Base-by-base conservation (phyloP, 2,113 vertebrate genomes). In the Corydoras maculifer region DNA sequence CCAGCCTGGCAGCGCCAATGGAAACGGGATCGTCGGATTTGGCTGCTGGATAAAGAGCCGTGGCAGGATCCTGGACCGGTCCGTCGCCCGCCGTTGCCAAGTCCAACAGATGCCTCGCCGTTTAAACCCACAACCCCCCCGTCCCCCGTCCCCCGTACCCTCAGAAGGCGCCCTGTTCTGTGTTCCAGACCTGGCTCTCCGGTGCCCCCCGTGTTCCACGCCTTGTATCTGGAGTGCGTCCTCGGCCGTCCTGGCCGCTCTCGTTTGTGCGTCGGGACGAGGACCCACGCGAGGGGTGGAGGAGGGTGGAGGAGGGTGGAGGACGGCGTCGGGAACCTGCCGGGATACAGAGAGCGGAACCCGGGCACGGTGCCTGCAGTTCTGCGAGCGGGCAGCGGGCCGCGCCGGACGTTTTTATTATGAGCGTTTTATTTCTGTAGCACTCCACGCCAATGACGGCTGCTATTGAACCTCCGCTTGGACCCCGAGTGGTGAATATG, bases 81-180 rank as follows among this genome's bases (percentile, higher is more conserved):
- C 18, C 65, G 72, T 74, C 75, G 80, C 79, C 31, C n/a, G 29
- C 8, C 10, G 6, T 58, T 78, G 83, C 88, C 88, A 89, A 84
- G 69, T 82, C 80, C 83, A 86, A 86, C 87, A 90, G 89, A 90
- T 90, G 88, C 86, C 85, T 81, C 64, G 70, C 80, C 77, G 82
- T 84, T 77, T 69, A 79, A 82, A 85, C 85, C 84, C 85, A 77
- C 80, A 63, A 76, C 79, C 78, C 73, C 73, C 67, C 74, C 71
- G 72, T 64, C 11, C 48, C 50, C 59, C 51, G n/a, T 2, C 15
- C 18, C 51, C 10, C 51, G 13, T 53, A 2, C 51, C 62, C 59
- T 62, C 59, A 58, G 62, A n/a, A 29, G 59, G 35, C 35, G 7
- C 35, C 35, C 66, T 62, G 61, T 15, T 11, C 15, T 30, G 12